A percentile compares a stretch with the other conserved stretches of the same genome.
Evolutionary conservation across 2,113 vertebrate genomes (phyloP).

Genomic region (Emydocephalus ijimae): DNA sequence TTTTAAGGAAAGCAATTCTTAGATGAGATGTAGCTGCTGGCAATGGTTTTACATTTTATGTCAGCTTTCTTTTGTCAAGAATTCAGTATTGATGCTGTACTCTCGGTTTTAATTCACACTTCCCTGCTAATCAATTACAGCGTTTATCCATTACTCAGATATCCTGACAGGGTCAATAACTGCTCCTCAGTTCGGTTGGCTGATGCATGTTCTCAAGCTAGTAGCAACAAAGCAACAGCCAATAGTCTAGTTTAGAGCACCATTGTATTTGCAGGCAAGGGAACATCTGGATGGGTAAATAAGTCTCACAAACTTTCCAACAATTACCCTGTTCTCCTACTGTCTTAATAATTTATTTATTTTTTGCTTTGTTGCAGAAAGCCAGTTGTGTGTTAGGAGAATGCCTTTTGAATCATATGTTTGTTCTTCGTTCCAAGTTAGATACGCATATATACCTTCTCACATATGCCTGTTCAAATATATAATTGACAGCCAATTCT

Average conservation of each 20-base stretch:
- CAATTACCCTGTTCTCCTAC: conserved; percentile 27
- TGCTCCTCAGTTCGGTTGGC: conserved; percentile 77
- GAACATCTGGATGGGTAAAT: conserved; percentile 57
- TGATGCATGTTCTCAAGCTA: conserved; percentile 73
- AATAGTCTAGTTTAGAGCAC: conserved; percentile 56
- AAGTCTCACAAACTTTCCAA: conserved; percentile 59
- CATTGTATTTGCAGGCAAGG: conserved; percentile 62
- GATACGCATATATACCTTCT: conserved; percentile 7
- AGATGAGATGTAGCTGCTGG: conserved; percentile 89
- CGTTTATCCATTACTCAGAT: conserved; percentile 96
- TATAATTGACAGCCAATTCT: conserved; percentile 23
- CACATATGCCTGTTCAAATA: conserved; percentile 23
- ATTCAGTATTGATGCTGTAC: conserved; percentile 87
- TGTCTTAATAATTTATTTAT: conserved; percentile 55
- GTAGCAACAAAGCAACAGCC: conserved; percentile 70
- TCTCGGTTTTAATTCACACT: conserved; percentile 92
- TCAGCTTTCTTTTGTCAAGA: conserved; percentile 82
- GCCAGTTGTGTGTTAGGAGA: conserved; percentile 41
- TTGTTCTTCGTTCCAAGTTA: neutral
- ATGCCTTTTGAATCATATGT: conserved; percentile 32
- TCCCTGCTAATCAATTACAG: conserved; percentile 95
- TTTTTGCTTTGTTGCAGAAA: conserved; percentile 57
- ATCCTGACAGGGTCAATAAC: conserved; percentile 88
- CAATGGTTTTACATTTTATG: conserved; percentile 91
- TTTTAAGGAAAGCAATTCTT: conserved; percentile 78